Evolutionary conservation across 2,888 invertebrate species (phyloP).

Genomic region (Morpho deidamia): DNA sequence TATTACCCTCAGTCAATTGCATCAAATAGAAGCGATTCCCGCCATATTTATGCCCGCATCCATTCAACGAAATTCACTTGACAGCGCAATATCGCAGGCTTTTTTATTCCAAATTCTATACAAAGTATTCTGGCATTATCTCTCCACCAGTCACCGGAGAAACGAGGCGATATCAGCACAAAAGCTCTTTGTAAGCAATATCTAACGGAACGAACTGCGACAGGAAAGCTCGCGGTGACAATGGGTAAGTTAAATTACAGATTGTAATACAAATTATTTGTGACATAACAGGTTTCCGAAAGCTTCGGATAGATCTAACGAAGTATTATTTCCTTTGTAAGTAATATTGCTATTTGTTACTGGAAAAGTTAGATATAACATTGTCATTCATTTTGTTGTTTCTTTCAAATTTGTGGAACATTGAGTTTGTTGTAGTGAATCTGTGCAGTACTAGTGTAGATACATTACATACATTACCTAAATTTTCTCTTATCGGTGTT

Average conservation of each 20-base stretch:
- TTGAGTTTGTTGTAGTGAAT: too few relatives aligned
- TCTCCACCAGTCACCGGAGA: background rate
- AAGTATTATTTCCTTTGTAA: too few relatives aligned
- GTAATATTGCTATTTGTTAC: too few relatives aligned
- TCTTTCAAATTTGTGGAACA: too few relatives aligned
- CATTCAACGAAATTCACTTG: background rate
- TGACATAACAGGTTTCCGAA: background rate
- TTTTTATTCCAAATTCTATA: background rate
- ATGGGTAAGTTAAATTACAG: background rate
- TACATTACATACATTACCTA: too few relatives aligned
- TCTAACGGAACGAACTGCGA: background rate
- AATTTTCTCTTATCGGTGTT: too few relatives aligned
- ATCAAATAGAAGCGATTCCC: background rate
- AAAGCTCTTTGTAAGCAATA: slow-evolving; percentile 1
- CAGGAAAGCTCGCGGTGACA: background rate
- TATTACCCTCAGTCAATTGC: background rate
- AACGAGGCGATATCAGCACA: background rate
- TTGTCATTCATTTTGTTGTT: too few relatives aligned
- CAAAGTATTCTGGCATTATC: background rate
- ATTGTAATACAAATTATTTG: background rate
- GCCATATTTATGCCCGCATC: background rate
- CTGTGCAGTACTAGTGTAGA: too few relatives aligned
- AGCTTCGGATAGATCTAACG: too few relatives aligned
- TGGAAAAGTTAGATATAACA: too few relatives aligned
- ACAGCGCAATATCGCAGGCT: background rate